Conservation (phyloP, 2,113 vertebrate genomes). For the Dunckerocampus dactyliophorus region DNA sequence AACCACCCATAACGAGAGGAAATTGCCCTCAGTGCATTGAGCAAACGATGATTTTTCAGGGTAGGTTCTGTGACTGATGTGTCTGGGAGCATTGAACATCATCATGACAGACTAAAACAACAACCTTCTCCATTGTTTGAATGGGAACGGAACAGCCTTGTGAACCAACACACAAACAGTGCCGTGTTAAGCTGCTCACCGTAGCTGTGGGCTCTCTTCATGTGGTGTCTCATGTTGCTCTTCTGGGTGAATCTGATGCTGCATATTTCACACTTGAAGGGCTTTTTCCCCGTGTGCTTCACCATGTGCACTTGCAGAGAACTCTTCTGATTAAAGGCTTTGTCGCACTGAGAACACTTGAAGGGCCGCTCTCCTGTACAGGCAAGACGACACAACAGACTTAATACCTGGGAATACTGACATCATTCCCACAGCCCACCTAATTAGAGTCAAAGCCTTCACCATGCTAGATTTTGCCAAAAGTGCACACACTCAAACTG, state of each 20-base stretch:
- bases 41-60: no score
- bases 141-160: not conserved
- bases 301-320: constrained; percentile 96
- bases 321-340: constrained; percentile 99
- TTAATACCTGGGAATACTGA: not conserved
- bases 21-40: no score
- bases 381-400: not conserved
- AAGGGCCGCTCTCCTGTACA: constrained; percentile 88
- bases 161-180: not conserved
- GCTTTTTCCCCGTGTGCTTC: constrained; percentile 96
- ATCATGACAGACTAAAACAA: not conserved
- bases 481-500: not conserved
- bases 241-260: constrained; percentile 95
- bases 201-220: constrained; percentile 90
- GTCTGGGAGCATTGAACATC: not conserved
- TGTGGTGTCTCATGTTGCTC: constrained; percentile 98
- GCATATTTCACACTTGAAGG: constrained; percentile 90
- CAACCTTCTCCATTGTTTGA: not conserved
- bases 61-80: no score
- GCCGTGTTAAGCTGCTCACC: constrained; percentile 37
- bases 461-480: not conserved
- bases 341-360: constrained; percentile 87
- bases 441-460: not conserved
- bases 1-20: no score
- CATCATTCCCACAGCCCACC: not conserved